Base-by-base conservation (phyloP, 2,888 invertebrate genomes). In the Megamerina dolium region DNA sequence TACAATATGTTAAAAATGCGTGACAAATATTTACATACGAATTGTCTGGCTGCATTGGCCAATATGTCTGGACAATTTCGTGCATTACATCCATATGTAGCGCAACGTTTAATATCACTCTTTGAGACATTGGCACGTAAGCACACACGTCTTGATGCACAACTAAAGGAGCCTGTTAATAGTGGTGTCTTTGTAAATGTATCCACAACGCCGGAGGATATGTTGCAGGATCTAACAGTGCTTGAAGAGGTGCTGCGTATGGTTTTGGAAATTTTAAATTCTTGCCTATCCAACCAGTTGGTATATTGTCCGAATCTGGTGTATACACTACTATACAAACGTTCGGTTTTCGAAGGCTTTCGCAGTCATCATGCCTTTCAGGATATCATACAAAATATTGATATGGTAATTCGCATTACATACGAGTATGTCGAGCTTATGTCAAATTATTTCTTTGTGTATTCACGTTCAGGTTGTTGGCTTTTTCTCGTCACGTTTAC, bases 21-120 rank as follows among this genome's bases (percentile, higher is more conserved):
- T 53, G 96, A 96, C 68, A 94, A 95, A 71, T 99, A 99, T 70
- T 77, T 99, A 14, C 99, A 99, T 69, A 97, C 96, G 3, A 99
- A 99, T 73, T 97, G 97, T 66, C 75, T 99, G 51, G 99, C 99
- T 3, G 96, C 97, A 5, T 77, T 99, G 55, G 97, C 99, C 13
- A 99, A 99, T 61, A 97, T 99, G 97, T 96, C 96, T 27, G 85
- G 83, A 53, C 85, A 87, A 64, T 97, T 97, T 69, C 80, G 89
- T 58, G 82, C 88, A 44, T 75, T 99, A 16, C 94, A 96, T 72
- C 92, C 96, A 0, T 94, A 95, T 66, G 97, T 96, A 8, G 89
- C 95, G 43, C 97, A 99, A 72, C 80, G 94, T 58, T 74, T 99
- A 48, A 81, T 99, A 43, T 91, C 91, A 27, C 72, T 95, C 30